These are phyloP conservation scores for Theretra japonica DNA, from an alignment of 2,888 invertebrate genomes.

Conservation along the genomic window DNA sequence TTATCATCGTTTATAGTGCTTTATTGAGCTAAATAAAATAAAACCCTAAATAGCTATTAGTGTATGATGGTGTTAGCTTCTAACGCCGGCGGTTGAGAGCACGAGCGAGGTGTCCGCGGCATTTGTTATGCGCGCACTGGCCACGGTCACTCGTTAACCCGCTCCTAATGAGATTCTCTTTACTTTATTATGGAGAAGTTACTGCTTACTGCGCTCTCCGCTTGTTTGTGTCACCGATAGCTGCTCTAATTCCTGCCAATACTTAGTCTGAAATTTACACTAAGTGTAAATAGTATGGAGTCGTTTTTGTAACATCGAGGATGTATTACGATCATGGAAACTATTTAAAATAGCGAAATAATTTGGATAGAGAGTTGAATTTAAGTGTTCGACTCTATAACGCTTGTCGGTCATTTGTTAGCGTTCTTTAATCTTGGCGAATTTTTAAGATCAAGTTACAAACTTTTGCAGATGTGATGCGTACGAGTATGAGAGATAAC, in stretches of 20 bases:
- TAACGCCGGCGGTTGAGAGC: conserved; percentile 42
- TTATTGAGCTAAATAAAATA: too few species aligned
- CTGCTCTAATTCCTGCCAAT: background rate
- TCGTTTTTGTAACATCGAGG: too few species aligned
- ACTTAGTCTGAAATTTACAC: background rate
- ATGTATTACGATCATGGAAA: too few species aligned
- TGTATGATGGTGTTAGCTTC: conserved; percentile 47
- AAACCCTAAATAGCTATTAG: conserved; percentile 44
- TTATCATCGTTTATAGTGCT: too few species aligned
- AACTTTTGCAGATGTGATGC: too few species aligned
- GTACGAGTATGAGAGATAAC: too few species aligned
- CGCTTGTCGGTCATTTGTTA: background rate
- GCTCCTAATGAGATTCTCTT: background rate
- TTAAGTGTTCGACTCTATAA: too few species aligned
- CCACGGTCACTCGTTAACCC: conserved; percentile 10
- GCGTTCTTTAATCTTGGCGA: background rate
- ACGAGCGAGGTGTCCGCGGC: conserved; percentile 34
- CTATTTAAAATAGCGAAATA: too few species aligned
- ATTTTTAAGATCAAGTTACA: too few species aligned
- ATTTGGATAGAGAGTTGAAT: too few species aligned
- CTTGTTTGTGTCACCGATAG: background rate
- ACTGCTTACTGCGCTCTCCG: background rate
- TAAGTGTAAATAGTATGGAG: background rate
- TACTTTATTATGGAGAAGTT: conserved; percentile 20
- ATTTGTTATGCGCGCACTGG: conserved; percentile 11